Conservation (phyloP, 2,113 vertebrate species). For the Vulpes vulpes region DNA sequence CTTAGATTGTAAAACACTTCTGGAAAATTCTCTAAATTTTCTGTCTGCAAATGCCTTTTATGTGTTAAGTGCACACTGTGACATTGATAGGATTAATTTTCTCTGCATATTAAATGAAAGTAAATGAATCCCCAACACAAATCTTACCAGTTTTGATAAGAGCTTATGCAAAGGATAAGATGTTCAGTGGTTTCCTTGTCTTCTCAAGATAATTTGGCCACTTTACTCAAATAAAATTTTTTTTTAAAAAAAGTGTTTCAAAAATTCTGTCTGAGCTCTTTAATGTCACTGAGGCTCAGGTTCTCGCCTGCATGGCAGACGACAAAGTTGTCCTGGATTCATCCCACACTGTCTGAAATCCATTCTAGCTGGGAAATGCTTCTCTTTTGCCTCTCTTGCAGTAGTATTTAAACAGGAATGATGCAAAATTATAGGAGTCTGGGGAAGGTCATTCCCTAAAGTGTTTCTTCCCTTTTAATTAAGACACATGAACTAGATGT, state of each 20-base stretch:
- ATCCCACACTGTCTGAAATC: not conserved
- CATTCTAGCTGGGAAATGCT: not conserved
- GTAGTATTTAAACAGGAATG: not conserved
- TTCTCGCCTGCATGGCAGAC: not conserved
- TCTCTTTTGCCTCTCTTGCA: not conserved
- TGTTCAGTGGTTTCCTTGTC: not conserved
- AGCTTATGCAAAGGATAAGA: not conserved
- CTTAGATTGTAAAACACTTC: not conserved
- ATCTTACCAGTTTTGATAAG: not conserved
- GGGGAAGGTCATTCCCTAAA: constrained; percentile 2
- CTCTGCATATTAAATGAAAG: not conserved
- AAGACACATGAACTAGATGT: not conserved
- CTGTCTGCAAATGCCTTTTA: not conserved
- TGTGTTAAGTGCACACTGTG: not conserved
- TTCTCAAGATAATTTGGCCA: not conserved
- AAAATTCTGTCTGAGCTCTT: not conserved
- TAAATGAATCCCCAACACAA: not conserved
- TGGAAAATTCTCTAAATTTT: not conserved
- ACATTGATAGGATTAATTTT: not conserved
- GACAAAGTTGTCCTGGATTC: not conserved
- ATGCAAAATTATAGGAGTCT: not conserved
- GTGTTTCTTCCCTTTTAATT: not conserved
- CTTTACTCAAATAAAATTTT: not conserved
- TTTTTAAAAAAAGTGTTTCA: not conserved
- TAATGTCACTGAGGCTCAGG: not conserved